Evolutionary conservation across 2,797 vertebrate species (phyloP).

Genomic region (Garrulus glandarius): DNA sequence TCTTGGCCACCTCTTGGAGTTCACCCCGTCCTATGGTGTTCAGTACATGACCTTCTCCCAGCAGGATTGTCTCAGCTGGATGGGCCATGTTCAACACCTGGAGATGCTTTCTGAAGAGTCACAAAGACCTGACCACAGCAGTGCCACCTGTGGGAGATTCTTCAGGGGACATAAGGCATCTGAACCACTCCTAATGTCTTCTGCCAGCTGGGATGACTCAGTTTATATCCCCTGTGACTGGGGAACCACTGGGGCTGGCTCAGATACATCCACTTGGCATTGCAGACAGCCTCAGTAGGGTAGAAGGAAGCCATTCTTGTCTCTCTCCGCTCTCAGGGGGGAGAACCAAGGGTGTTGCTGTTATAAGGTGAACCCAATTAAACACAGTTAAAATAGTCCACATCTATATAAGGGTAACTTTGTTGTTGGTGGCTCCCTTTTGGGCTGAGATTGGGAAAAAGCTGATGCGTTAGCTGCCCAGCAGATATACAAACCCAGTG

Average conservation of each 20-base stretch:
- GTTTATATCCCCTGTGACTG: background rate
- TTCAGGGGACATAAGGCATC: background rate
- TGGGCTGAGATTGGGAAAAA: background rate
- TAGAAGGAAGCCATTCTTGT: background rate
- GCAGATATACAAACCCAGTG: background rate
- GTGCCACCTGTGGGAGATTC: background rate
- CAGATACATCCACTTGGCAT: background rate
- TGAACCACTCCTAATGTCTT: background rate
- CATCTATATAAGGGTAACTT: background rate
- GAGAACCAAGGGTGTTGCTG: background rate
- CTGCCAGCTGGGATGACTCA: background rate
- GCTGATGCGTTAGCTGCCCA: background rate
- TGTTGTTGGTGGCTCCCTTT: background rate
- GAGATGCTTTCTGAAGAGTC: background rate
- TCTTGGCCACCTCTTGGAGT: background rate
- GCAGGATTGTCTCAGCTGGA: background rate
- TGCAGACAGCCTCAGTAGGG: background rate
- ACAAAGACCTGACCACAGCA: background rate
- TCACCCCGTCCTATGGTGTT: fast-evolving
- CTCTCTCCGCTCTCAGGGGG: background rate
- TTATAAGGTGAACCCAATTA: background rate
- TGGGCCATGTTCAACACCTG: background rate
- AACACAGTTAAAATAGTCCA: background rate
- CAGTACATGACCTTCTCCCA: background rate
- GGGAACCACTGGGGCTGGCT: background rate